Evolutionary conservation across 2,888 invertebrate species (phyloP).

Genomic region (Anarsia innoxiella): DNA sequence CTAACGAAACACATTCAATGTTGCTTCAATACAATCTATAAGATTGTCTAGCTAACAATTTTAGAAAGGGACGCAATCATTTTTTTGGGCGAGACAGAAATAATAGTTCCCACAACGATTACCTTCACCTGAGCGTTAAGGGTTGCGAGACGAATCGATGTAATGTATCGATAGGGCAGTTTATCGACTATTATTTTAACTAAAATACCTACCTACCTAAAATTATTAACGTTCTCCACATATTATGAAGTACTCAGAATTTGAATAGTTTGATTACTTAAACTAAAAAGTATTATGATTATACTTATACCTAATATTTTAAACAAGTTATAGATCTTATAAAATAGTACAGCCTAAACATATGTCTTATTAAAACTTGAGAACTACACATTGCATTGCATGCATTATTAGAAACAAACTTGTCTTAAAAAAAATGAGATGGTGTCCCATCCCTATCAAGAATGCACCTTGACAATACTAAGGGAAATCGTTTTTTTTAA

Average conservation of each 20-base stretch:
- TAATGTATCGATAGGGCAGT: constrained; percentile 26
- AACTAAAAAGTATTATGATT: no score
- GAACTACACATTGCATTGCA: no score
- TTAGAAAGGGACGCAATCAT: constrained; percentile 46
- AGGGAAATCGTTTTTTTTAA: constrained; percentile 70
- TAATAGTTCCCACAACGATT: constrained; percentile 71
- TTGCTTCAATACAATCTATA: constrained; percentile 18
- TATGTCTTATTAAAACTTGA: no score
- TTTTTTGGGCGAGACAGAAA: constrained; percentile 46
- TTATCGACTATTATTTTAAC: no score
- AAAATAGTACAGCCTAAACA: no score
- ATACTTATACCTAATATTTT: no score
- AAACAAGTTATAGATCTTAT: no score
- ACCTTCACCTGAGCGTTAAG: constrained; percentile 57
- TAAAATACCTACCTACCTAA: background rate
- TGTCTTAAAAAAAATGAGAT: no score
- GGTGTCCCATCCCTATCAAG: constrained; percentile 43
- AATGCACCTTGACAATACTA: constrained; percentile 70
- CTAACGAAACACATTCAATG: constrained; percentile 24
- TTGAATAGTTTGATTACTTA: no score
- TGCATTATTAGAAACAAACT: no score
- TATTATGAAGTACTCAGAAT: no score
- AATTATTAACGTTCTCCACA: no score
- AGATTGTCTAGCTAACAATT: constrained; percentile 50
- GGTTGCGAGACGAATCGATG: constrained; percentile 2